Base-by-base conservation (phyloP, 2,888 invertebrate species). In the Heliconius charithonia region DNA sequence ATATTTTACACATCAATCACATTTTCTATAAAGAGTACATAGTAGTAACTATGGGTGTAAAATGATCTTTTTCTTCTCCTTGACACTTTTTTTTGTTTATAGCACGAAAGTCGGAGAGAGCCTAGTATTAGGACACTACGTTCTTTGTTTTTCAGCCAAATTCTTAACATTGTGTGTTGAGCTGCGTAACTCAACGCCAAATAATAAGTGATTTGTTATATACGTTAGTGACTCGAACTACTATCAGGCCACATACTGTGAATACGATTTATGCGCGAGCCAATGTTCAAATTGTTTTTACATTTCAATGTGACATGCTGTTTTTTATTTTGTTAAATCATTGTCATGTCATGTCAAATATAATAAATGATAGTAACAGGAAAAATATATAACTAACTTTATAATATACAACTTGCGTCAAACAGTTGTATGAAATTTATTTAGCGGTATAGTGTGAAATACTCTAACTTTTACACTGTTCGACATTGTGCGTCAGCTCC, bases 361-460 rank as follows among this genome's bases (percentile, higher is more conserved):
- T 22, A 3, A 51, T n/a, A 16, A 51, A 29, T 66, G n/a, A 59
- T 27, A 37, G 62, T 67, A 67, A 66, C 59, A 77, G 59, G 66
- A 77, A 67, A 51, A 59, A 32, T 27, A 56, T n/a, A 2, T 16
- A 6, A 16, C 6, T 16, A 25, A 12, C 2, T 25, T 16, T 37
- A 13, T 56, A 72, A 32, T 25, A 25, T 37, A n/a, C 79, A 83
- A 87, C 87, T 89, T 93, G 89, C 93, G 93, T 93, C 92, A 93
- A 87, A 84, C 77, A 9, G 75, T 63, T 90, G 89, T 92, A 84
- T 92, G 89, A 83, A 83, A 82, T 86, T 78, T 82, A 83, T 86
- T 94, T 94, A 94, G 91, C 91, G 84, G 81, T 67, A 82, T 78
- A 79, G 81, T 85, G 92, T 85, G 86, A 93, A 92, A 87, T 85